Percentiles rank a stretch among this genome's conserved stretches.
These are phyloP conservation scores for Crotalus viridis DNA, from an alignment of 2,113 vertebrate species.

Conservation along the genomic window DNA sequence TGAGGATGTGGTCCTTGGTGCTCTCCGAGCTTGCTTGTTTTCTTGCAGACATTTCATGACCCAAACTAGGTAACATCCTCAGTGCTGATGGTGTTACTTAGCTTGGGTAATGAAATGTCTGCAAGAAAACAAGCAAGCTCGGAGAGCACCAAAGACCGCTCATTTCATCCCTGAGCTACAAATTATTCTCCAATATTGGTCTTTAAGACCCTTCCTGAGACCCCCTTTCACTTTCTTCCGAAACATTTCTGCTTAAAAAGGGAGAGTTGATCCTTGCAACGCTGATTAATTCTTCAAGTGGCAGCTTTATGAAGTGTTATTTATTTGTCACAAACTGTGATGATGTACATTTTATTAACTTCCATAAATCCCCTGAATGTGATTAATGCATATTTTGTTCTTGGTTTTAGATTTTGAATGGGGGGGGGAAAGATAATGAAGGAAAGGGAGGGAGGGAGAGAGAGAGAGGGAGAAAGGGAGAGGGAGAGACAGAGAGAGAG, in stretches of 20 bases:
- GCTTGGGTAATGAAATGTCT: not conserved
- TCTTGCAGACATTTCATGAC: not conserved
- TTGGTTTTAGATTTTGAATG: not conserved
- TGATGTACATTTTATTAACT: not conserved
- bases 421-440: not conserved
- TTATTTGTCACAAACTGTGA: not conserved
- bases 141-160: not conserved
- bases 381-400: not conserved
- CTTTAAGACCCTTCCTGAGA: not conserved
- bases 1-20: too few species aligned
- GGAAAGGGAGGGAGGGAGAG: too few species aligned
- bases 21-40: too few species aligned
- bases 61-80: too few species aligned
- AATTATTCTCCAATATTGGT: not conserved
- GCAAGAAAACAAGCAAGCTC: not conserved
- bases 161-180: not conserved
- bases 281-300: not conserved
- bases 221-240: not conserved
- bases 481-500: not conserved
- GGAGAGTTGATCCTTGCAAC: not conserved
- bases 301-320: not conserved
- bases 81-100: not conserved
- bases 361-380: not conserved
- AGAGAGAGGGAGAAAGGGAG: fast-evolving
- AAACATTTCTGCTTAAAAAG: not conserved